phyloP scores from a whole-genome alignment of 2,888 invertebrate genomes.

The Galerucella pusilla region DNA sequence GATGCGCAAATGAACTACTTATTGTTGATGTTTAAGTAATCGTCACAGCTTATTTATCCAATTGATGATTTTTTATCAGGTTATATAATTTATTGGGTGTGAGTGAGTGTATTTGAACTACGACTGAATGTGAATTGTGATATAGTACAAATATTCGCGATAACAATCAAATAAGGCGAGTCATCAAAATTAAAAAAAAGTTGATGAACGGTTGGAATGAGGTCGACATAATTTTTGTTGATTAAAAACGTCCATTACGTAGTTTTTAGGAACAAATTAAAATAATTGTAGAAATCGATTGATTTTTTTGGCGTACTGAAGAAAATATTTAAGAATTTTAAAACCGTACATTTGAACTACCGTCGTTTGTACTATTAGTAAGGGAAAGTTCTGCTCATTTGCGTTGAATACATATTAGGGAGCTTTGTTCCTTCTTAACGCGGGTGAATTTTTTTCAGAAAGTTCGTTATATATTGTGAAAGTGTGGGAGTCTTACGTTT shows the following conservation, averaged over 20 bases:
- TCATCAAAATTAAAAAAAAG: neutral
- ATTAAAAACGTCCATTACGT: too few relatives aligned
- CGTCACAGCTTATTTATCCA: too few relatives aligned
- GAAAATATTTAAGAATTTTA: neutral
- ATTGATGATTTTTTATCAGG: too few relatives aligned
- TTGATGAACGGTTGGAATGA: neutral
- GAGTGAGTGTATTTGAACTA: conserved; percentile 4
- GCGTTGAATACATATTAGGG: neutral
- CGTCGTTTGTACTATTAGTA: neutral
- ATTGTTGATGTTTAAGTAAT: too few relatives aligned
- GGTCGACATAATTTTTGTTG: neutral
- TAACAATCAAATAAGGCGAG: neutral
- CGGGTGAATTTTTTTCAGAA: conserved; percentile 24
- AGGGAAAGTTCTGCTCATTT: neutral
- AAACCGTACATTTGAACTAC: neutral
- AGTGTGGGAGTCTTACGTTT: conserved; percentile 14
- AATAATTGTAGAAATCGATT: too few relatives aligned
- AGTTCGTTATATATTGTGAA: conserved; percentile 23
- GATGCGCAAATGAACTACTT: too few relatives aligned
- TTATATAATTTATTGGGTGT: neutral
- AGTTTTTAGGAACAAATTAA: too few relatives aligned
- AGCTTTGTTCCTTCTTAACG: neutral
- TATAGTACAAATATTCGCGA: neutral
- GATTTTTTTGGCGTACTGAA: too few relatives aligned
- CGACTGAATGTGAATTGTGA: neutral